Evolutionary conservation across 2,113 vertebrate species (phyloP).

Genomic region (Notiomystis cincta): DNA sequence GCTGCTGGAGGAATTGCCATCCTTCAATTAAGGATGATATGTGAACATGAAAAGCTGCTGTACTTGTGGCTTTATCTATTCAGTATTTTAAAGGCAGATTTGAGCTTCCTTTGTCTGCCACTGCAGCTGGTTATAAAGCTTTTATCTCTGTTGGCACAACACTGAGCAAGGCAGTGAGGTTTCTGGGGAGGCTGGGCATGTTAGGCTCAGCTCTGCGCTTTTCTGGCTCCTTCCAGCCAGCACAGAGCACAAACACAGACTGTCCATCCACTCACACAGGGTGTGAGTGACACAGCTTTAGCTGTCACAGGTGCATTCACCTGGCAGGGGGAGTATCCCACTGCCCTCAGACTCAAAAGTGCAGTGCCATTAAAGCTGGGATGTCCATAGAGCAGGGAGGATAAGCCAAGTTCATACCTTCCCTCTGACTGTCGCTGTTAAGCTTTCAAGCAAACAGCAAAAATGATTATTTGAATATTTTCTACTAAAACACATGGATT

Average conservation of each 20-base stretch:
- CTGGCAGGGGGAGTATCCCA: background rate
- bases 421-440: background rate
- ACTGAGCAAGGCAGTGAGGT: background rate
- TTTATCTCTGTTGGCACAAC: background rate
- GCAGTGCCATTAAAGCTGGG: background rate
- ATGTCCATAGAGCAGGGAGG: background rate
- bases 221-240: background rate
- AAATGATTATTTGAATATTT: background rate
- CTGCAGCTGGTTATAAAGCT: background rate
- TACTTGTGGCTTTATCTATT: accelerated
- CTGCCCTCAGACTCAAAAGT: background rate
- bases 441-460: background rate
- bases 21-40: background rate
- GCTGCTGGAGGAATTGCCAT: background rate
- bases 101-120: background rate
- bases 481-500: background rate
- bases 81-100: background rate
- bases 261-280: accelerated
- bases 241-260: accelerated
- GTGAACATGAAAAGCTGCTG: background rate
- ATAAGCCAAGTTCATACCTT: background rate
- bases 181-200: background rate
- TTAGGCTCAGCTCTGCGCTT: background rate
- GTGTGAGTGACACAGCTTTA: background rate
- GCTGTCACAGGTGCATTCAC: background rate